Evolutionary conservation across 1,140 invertebrate species (phyloP).

Genomic region (Magallana ariakensis): DNA sequence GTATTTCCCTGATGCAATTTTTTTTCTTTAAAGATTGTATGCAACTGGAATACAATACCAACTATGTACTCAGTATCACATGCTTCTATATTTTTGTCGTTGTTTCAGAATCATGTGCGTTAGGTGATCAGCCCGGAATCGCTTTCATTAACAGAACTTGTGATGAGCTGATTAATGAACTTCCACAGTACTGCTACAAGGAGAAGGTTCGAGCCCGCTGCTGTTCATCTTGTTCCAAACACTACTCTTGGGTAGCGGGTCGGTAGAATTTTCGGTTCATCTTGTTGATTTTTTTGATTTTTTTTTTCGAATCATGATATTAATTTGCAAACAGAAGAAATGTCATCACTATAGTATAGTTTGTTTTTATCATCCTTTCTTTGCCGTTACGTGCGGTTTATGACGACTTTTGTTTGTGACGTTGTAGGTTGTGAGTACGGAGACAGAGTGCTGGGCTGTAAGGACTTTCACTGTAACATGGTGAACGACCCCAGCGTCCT

Average conservation of each 20-base stretch:
- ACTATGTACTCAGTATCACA: too few species aligned
- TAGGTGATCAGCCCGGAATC: conserved; percentile 69
- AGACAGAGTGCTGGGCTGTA: conserved; percentile 64
- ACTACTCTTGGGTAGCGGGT: conserved; percentile 60
- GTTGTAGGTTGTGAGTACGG: conserved; percentile 68
- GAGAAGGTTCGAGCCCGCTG: conserved; percentile 67
- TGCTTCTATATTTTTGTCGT: not conserved
- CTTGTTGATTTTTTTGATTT: not conserved
- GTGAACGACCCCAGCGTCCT: conserved; percentile 46
- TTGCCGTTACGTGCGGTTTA: not conserved
- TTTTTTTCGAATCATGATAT: not conserved
- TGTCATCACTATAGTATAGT: too few species aligned
- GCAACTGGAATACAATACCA: too few species aligned
- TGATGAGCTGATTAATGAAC: conserved; percentile 58
- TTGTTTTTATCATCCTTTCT: not conserved
- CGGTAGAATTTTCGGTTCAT: conserved; percentile 23
- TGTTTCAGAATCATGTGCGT: conserved; percentile 65
- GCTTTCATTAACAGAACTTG: conserved; percentile 68
- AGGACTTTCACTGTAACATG: conserved; percentile 55
- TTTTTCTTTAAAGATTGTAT: too few species aligned
- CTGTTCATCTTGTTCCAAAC: conserved; percentile 61
- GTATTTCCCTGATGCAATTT: too few species aligned
- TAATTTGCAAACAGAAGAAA: not conserved
- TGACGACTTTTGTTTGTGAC: not conserved
- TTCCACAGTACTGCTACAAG: conserved; percentile 71